A percentile compares a stretch with the other conserved stretches of the same genome.
Conservation (phyloP, 2,888 invertebrate genomes). For the Harpalus rubripes region DNA sequence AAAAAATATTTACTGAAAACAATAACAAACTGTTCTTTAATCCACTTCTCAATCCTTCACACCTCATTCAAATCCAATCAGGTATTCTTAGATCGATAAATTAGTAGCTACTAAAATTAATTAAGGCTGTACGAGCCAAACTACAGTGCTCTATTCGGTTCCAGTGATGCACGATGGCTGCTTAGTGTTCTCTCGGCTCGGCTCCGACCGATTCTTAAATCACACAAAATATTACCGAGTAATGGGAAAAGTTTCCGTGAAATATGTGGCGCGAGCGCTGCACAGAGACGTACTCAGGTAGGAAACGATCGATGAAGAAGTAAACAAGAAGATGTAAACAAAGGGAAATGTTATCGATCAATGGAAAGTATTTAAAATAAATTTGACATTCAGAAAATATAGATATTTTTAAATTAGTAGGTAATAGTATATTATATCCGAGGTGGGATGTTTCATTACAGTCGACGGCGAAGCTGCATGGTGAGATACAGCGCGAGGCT, state of each 20-base stretch:
- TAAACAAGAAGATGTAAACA: conserved; percentile 50
- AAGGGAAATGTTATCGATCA: too few species aligned
- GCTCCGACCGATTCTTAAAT: conserved; percentile 52
- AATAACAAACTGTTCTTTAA: too few species aligned
- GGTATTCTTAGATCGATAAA: conserved; percentile 17
- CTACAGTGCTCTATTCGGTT: too few species aligned
- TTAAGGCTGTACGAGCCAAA: conserved; percentile 16
- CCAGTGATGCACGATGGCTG: not conserved
- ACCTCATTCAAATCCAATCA: not conserved
- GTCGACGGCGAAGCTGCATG: too few species aligned
- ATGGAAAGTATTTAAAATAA: too few species aligned
- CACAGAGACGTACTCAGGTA: not conserved
- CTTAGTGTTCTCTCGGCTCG: not conserved
- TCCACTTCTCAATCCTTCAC: too few species aligned
- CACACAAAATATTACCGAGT: conserved; percentile 59
- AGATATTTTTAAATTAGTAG: too few species aligned
- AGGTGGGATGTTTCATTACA: too few species aligned
- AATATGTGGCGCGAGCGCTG: conserved; percentile 45
- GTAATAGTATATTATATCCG: too few species aligned
- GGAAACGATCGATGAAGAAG: not conserved
- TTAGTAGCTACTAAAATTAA: conserved; percentile 46
- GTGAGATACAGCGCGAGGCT: too few species aligned
- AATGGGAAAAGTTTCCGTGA: conserved; percentile 62
- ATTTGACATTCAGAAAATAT: too few species aligned
- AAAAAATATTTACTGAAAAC: too few species aligned